A percentile compares a stretch with the other conserved stretches of the same genome.
These are phyloP conservation scores for Oreochromis grahami DNA, from an alignment of 2,797 vertebrate genomes.

Conservation along the genomic window DNA sequence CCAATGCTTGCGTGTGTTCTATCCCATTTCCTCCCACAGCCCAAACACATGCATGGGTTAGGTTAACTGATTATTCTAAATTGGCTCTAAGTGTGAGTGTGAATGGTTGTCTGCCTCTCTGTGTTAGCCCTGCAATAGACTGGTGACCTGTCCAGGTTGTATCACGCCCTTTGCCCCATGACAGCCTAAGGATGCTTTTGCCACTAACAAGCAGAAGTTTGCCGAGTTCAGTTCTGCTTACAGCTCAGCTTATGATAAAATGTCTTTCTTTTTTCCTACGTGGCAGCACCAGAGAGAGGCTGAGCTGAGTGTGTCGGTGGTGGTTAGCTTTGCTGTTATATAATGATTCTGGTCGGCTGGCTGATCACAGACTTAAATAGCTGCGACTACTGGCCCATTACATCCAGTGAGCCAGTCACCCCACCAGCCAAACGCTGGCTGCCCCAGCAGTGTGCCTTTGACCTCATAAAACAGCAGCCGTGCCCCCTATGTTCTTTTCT, in stretches of 20 bases:
- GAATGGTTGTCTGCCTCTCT: not conserved
- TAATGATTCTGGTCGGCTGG: constrained; percentile 13
- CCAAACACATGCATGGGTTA: not conserved
- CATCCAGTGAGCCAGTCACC: not conserved
- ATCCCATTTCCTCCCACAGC: not conserved
- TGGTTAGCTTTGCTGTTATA: constrained; percentile 35
- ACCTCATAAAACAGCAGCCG: not conserved
- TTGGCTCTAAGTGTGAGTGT: not conserved
- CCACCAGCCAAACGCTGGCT: not conserved
- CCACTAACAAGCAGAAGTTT: not conserved
- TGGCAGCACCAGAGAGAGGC: constrained; percentile 38
- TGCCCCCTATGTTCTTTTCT: not conserved
- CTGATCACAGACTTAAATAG: constrained; percentile 18
- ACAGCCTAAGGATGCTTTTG: not conserved
- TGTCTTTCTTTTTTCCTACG: constrained; percentile 3
- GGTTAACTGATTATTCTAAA: not conserved
- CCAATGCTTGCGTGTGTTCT: not conserved
- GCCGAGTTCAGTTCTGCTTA: not conserved
- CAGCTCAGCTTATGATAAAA: not conserved
- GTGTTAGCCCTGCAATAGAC: not conserved
- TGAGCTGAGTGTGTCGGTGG: not conserved
- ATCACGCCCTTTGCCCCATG: not conserved
- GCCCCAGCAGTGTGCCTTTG: constrained; percentile 11
- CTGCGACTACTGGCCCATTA: constrained; percentile 7
- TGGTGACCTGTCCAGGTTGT: not conserved